Conservation (phyloP, 2,113 vertebrate genomes). For the Elaphurus davidianus region DNA sequence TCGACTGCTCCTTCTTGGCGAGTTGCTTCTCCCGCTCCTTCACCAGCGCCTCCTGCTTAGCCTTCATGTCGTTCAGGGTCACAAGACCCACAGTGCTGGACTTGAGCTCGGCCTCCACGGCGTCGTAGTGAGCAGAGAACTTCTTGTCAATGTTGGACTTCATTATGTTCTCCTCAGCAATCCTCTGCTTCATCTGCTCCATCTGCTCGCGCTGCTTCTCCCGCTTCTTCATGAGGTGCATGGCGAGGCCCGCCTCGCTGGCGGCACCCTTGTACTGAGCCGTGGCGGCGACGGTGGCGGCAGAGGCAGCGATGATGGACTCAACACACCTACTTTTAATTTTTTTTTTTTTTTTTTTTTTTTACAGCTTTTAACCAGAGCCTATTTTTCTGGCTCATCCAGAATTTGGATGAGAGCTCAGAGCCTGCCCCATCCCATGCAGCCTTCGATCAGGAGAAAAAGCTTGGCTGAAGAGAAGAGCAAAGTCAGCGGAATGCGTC, state of each 20-base stretch:
- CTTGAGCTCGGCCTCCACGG: conserved; percentile 93
- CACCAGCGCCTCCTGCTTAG: conserved; percentile 93
- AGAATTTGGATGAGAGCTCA: not conserved
- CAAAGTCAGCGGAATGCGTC: not conserved
- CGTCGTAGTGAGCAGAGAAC: conserved; percentile 93
- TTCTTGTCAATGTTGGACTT: conserved; percentile 96
- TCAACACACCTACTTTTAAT: not conserved
- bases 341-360: not conserved
- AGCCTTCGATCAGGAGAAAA: not conserved
- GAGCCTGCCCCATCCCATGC: not conserved
- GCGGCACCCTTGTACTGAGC: conserved; percentile 95
- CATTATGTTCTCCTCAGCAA: conserved; percentile 95
- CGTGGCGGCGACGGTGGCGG: conserved; percentile 75
- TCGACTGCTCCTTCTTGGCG: conserved; percentile 93
- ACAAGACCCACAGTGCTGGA: conserved; percentile 94
- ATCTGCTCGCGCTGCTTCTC: conserved; percentile 92
- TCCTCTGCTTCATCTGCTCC: conserved; percentile 91
- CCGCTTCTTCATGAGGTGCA: conserved; percentile 93
- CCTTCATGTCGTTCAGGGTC: conserved; percentile 95
- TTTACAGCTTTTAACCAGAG: not conserved
- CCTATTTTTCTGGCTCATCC: not conserved
- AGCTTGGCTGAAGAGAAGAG: not conserved
- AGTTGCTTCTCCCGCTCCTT: conserved; percentile 94
- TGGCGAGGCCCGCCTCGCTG: conserved; percentile 92
- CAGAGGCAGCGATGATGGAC: not conserved